phyloP scores from a whole-genome alignment of 2,113 vertebrate species.

The Carlito syrichta region DNA sequence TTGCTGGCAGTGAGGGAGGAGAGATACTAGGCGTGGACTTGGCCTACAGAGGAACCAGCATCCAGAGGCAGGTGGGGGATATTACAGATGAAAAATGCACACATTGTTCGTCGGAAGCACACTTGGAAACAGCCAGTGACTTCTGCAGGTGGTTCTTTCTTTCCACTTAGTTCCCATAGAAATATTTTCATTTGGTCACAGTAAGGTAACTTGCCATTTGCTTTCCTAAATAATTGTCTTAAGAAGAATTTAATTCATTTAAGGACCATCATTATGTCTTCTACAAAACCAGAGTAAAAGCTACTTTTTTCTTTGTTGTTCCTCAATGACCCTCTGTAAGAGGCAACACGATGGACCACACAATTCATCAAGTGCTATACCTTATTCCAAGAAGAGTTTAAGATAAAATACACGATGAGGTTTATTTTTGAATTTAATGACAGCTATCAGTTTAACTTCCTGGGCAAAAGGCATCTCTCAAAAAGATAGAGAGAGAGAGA shows the following conservation, averaged over 20 bases:
- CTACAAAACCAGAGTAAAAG: not conserved
- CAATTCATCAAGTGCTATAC: not conserved
- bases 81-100: not conserved
- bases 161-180: not conserved
- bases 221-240: not conserved
- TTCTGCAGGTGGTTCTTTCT: not conserved
- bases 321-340: not conserved
- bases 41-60: too few relatives aligned
- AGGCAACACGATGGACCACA: not conserved
- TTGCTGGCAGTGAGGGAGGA: not conserved
- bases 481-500: not conserved
- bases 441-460: not conserved
- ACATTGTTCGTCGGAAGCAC: too few relatives aligned
- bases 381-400: constrained; percentile 12
- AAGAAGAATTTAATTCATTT: not conserved
- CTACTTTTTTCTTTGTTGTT: not conserved
- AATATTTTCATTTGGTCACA: not conserved
- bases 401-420: not conserved
- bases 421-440: constrained; percentile 28
- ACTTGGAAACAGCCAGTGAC: not conserved
- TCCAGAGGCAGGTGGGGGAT: not conserved
- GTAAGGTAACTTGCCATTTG: not conserved
- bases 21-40: too few relatives aligned
- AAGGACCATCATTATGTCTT: not conserved
- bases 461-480: not conserved